phyloP scores from a whole-genome alignment of 2,888 invertebrate genomes.

The Stenichneumon culpator region DNA sequence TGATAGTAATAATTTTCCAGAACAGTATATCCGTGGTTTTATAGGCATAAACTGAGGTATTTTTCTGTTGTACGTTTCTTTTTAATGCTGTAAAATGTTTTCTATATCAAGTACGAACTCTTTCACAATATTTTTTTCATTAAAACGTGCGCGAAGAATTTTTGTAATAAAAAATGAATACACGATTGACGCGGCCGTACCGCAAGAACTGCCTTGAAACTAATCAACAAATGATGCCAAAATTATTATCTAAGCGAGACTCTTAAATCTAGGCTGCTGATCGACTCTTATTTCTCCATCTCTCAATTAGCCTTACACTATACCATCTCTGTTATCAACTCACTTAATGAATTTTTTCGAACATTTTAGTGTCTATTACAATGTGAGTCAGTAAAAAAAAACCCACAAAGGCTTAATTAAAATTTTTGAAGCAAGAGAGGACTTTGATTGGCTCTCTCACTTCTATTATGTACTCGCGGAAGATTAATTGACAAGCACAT shows the following conservation, averaged over 20 bases:
- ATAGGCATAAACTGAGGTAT: no score
- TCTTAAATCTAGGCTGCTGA: not conserved
- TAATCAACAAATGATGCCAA: not conserved
- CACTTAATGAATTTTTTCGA: not conserved
- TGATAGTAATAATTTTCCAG: no score
- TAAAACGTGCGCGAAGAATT: not conserved
- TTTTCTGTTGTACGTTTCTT: no score
- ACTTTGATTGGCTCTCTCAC: not conserved
- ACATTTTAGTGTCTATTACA: not conserved
- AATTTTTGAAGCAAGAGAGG: not conserved
- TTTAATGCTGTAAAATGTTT: not conserved
- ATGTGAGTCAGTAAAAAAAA: constrained; percentile 1
- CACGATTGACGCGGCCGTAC: not conserved
- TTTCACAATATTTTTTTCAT: not conserved
- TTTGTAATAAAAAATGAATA: not conserved
- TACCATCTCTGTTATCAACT: constrained; percentile 1
- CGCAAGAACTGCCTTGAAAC: not conserved
- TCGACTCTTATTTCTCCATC: not conserved
- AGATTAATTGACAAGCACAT: constrained; percentile 1
- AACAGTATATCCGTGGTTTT: no score
- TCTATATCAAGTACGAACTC: not conserved
- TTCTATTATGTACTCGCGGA: not conserved
- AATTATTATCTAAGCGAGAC: constrained; percentile 30
- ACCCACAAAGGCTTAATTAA: not conserved
- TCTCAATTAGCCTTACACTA: not conserved